A percentile compares a stretch with the other conserved stretches of the same genome.
Conservation (phyloP, 1,140 invertebrate genomes). For the Drosophila melanogaster region DNA sequence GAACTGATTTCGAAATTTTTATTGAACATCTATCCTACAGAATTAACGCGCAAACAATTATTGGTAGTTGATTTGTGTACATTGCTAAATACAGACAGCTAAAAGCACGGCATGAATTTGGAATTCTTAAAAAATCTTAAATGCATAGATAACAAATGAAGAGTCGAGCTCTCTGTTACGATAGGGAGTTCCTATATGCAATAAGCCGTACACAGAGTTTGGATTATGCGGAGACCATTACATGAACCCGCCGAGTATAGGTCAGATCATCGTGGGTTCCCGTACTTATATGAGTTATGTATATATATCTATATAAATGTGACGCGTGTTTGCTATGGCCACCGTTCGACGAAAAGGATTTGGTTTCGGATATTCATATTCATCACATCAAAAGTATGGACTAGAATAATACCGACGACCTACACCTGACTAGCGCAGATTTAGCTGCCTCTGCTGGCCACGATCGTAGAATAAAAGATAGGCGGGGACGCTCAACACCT, state of each 20-base stretch:
- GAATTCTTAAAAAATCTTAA: slow-evolving; percentile 72
- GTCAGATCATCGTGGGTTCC: slow-evolving; percentile 15
- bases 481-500: slow-evolving; percentile 88
- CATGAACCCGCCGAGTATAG: slow-evolving; percentile 31
- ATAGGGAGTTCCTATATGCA: slow-evolving; percentile 5
- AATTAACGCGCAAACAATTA: slow-evolving; percentile 60
- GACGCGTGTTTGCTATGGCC: slow-evolving; percentile 18
- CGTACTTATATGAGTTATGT: slow-evolving; percentile 20
- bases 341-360: slow-evolving; percentile 32
- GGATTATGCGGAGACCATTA: slow-evolving; percentile 22
- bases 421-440: slow-evolving; percentile 53
- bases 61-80: slow-evolving; percentile 41
- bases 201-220: not conserved
- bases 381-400: slow-evolving; percentile 30
- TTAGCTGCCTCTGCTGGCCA: slow-evolving; percentile 76
- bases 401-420: slow-evolving; percentile 13
- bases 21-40: slow-evolving; percentile 54
- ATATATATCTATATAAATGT: slow-evolving; percentile 22
- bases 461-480: slow-evolving; percentile 90
- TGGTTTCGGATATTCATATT: slow-evolving; percentile 13
- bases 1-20: slow-evolving; percentile 25
- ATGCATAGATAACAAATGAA: slow-evolving; percentile 75
- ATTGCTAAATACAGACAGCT: slow-evolving; percentile 68
- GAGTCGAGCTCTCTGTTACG: slow-evolving; percentile 7
- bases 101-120: slow-evolving; percentile 72